Evolutionary conservation across 2,113 vertebrate species (phyloP).

Genomic region (Actenoides hombroni): DNA sequence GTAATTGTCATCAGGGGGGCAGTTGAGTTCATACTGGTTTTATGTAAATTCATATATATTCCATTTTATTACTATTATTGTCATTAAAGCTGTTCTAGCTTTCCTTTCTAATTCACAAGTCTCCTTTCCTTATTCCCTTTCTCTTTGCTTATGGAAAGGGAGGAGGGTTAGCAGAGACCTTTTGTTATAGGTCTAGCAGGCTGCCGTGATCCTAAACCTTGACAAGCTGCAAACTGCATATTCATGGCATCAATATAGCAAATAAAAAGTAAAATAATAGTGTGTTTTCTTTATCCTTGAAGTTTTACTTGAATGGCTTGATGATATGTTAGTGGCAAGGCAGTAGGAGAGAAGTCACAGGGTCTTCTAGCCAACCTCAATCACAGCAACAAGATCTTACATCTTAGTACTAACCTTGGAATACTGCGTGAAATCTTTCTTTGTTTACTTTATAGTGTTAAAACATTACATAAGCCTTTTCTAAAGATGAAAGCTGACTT

Average conservation of each 20-base stretch:
- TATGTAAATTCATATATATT: no score
- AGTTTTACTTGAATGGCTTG: not conserved
- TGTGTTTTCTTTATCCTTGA: not conserved
- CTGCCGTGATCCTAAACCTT: no score
- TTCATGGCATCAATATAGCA: not conserved
- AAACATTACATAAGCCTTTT: not conserved
- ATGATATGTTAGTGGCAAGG: not conserved
- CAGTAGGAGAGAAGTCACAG: not conserved
- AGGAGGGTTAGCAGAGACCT: no score
- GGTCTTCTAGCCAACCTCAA: not conserved
- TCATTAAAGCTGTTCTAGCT: no score
- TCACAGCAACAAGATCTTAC: not conserved
- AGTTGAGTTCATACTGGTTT: no score
- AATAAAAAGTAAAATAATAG: not conserved
- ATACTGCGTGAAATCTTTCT: not conserved
- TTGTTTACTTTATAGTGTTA: not conserved
- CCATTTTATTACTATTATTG: no score
- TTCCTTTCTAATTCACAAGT: no score
- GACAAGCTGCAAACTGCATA: not conserved
- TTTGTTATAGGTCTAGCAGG: no score
- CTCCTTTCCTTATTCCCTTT: no score
- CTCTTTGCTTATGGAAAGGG: no score
- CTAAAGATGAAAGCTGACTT: not conserved
- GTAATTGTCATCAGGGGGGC: no score
- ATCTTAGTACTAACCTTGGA: not conserved